These are phyloP conservation scores for Otolemur garnettii DNA, from an alignment of 2,113 vertebrate genomes.

Conservation along the genomic window DNA sequence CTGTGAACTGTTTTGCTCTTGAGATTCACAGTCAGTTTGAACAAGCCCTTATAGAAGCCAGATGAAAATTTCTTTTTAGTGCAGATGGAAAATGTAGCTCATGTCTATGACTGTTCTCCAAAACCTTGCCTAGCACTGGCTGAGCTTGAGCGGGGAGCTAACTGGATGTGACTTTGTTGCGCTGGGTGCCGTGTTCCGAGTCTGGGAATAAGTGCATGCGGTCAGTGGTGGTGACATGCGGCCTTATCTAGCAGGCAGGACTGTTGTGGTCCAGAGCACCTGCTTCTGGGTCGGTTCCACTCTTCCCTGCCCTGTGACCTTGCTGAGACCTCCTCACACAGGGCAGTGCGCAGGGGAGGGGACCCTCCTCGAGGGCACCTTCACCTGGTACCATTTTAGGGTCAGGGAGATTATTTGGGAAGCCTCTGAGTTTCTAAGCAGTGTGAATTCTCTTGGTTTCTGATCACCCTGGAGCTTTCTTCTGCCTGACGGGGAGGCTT, in stretches of 20 bases:
- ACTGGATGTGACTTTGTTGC: neutral
- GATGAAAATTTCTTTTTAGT: neutral
- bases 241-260: neutral
- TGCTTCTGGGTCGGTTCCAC: neutral
- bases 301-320: neutral
- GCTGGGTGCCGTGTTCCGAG: too few species aligned
- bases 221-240: too few species aligned
- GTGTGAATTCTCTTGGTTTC: fast-evolving
- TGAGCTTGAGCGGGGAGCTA: neutral
- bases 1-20: neutral
- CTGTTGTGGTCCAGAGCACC: fast-evolving
- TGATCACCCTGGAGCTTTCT: neutral
- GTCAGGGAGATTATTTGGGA: neutral
- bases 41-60: neutral
- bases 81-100: neutral
- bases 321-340: neutral
- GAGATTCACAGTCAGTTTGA: neutral
- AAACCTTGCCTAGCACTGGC: neutral
- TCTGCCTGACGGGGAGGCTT: neutral
- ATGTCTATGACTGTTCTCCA: neutral
- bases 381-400: neutral
- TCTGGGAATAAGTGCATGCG: too few species aligned
- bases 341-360: neutral
- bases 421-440: neutral
- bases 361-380: neutral